Evolutionary conservation across 2,113 vertebrate genomes (phyloP).

Genomic region (Hystrix brachyura): DNA sequence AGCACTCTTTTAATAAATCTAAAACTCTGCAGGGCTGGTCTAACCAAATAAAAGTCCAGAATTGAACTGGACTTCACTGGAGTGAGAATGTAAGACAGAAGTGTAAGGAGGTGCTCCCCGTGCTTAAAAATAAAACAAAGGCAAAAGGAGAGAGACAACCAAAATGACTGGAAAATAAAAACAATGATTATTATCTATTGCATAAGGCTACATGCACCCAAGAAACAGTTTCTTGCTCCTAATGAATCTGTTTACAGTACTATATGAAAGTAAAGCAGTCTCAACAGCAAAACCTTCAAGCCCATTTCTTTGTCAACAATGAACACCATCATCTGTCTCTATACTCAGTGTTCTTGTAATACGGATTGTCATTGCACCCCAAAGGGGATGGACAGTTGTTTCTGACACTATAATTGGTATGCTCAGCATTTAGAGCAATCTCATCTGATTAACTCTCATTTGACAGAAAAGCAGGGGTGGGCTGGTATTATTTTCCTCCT

Average conservation of each 20-base stretch:
- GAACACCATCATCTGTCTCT: constrained; percentile 32
- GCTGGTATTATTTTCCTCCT: not conserved
- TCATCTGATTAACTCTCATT: not conserved
- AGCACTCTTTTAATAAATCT: not conserved
- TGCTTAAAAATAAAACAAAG: not conserved
- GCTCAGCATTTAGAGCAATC: not conserved
- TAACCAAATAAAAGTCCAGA: constrained; percentile 9
- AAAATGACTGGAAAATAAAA: not conserved
- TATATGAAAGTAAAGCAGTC: constrained; percentile 28
- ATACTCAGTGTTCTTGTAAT: not conserved
- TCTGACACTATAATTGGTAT: not conserved
- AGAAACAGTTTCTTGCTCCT: not conserved
- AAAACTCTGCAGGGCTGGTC: not conserved
- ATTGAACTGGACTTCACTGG: not conserved
- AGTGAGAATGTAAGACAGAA: not conserved
- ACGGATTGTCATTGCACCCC: not conserved
- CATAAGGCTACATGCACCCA: not conserved
- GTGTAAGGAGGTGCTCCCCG: not conserved
- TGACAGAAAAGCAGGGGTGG: not conserved
- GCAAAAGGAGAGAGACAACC: not conserved
- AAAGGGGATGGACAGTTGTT: not conserved
- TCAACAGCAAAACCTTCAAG: constrained; percentile 5
- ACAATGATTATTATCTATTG: not conserved
- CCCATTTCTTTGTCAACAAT: constrained; percentile 32
- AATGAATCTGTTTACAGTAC: not conserved